Conservation (phyloP, 1,140 invertebrate species). For the Neotoxoptera formosana region DNA sequence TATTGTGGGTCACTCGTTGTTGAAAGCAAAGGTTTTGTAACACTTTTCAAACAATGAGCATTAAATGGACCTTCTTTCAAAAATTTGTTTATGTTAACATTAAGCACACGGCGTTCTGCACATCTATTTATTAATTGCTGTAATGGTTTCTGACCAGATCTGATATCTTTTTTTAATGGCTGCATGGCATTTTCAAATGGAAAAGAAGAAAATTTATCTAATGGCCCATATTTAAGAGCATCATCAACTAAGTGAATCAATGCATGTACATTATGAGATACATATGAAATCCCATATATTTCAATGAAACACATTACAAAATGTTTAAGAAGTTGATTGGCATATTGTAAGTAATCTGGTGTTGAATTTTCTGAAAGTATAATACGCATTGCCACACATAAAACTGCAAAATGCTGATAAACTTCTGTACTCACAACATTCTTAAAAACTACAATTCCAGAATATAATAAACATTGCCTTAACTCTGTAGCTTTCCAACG, state of each 20-base stretch:
- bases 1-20: background rate
- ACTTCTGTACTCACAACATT: background rate
- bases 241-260: background rate
- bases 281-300: background rate
- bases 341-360: background rate
- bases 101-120: background rate
- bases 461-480: background rate
- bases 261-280: background rate
- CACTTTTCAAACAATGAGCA: background rate
- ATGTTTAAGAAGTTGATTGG: background rate
- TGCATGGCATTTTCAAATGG: conserved; percentile 12
- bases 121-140: background rate
- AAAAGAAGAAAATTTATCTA: conserved; percentile 1
- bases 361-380: background rate
- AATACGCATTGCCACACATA: background rate
- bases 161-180: background rate
- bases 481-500: background rate
- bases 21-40: background rate
- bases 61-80: background rate
- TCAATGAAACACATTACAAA: background rate
- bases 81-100: background rate
- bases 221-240: background rate
- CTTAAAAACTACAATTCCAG: background rate
- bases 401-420: background rate
- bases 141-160: background rate